A percentile compares a stretch with the other conserved stretches of the same genome.
Conservation (phyloP, 2,888 invertebrate genomes). For the Volucella zonaria region DNA sequence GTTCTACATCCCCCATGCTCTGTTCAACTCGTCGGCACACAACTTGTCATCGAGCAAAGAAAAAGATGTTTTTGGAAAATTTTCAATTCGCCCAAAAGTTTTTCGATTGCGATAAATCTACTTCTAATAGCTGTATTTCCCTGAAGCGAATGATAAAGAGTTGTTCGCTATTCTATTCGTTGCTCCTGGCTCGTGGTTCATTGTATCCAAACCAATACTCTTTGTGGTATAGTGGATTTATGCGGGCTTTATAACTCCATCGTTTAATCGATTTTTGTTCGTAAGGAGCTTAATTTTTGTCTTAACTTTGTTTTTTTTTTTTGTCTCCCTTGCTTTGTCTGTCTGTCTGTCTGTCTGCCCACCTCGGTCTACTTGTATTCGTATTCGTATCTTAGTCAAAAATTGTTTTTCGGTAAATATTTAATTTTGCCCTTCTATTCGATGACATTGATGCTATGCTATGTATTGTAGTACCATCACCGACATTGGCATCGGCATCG, state of each 20-base stretch:
- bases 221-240: slow-evolving; percentile 48
- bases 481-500: neutral
- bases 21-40: slow-evolving; percentile 26
- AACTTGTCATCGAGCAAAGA: slow-evolving; percentile 67
- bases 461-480: slow-evolving; percentile 4
- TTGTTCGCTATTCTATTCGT: slow-evolving; percentile 13
- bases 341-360: slow-evolving; percentile 50
- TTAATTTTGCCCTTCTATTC: slow-evolving; percentile 74
- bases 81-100: slow-evolving; percentile 74
- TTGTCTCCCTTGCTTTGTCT: slow-evolving; percentile 34
- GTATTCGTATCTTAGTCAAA: slow-evolving; percentile 41
- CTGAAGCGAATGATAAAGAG: slow-evolving; percentile 47
- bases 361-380: neutral
- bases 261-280: slow-evolving; percentile 53
- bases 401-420: slow-evolving; percentile 71
- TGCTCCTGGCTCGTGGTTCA: neutral
- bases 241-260: slow-evolving; percentile 69
- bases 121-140: slow-evolving; percentile 73
- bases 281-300: slow-evolving; percentile 66
- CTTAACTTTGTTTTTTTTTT: slow-evolving; percentile 63
- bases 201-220: slow-evolving; percentile 12
- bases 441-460: slow-evolving; percentile 69
- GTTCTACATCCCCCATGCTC: slow-evolving; percentile 30
- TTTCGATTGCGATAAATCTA: slow-evolving; percentile 74
- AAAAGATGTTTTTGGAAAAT: slow-evolving; percentile 51